phyloP scores from a whole-genome alignment of 2,113 vertebrate species.

The Ahaetulla prasina region DNA sequence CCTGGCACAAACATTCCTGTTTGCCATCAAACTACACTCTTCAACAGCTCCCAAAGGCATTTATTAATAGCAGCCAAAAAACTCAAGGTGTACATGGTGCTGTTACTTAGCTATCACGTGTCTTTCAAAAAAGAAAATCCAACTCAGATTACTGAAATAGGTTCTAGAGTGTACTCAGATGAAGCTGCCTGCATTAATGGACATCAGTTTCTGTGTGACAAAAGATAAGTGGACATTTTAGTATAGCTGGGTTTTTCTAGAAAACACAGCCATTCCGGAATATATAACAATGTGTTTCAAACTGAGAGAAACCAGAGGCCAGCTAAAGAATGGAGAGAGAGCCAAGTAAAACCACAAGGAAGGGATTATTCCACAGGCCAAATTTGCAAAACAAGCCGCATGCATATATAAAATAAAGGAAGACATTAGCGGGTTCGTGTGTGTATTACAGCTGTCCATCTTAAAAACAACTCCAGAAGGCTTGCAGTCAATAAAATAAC shows the following conservation, averaged over 20 bases:
- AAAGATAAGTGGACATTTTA: not conserved
- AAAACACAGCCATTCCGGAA: not conserved
- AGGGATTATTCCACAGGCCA: not conserved
- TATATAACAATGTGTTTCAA: not conserved
- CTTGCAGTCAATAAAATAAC: not conserved
- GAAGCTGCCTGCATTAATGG: not conserved
- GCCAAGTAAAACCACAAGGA: not conserved
- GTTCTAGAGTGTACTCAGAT: not conserved
- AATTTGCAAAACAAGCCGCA: not conserved
- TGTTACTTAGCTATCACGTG: not conserved
- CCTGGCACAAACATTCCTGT: not conserved
- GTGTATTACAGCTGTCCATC: not conserved
- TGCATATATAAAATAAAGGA: not conserved
- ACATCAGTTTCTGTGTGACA: not conserved
- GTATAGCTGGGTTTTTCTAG: not conserved
- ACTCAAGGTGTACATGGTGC: not conserved
- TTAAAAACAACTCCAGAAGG: not conserved
- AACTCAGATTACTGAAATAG: not conserved
- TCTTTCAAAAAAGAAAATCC: not conserved
- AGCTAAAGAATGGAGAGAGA: not conserved
- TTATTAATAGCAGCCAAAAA: not conserved
- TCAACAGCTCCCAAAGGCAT: not conserved
- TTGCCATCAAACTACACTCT: not conserved
- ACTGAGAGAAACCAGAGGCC: not conserved
- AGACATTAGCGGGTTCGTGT: not conserved